Base-by-base conservation (phyloP, 1,140 invertebrate species). In the Drosophila ananassae region DNA sequence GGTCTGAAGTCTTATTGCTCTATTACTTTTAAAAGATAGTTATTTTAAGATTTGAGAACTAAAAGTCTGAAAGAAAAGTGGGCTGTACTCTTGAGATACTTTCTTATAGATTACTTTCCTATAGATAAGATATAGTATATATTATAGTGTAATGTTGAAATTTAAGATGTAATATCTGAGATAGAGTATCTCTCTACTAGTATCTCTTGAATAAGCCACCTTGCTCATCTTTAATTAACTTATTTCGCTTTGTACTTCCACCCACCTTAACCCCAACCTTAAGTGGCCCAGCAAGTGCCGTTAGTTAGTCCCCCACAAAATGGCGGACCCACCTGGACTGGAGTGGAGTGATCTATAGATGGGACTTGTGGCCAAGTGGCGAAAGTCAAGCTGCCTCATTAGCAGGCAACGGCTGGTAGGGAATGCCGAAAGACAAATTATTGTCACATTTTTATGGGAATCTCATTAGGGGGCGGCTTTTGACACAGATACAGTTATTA, bases 171-270 rank as follows among this genome's bases (percentile, higher is more conserved):
- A 6, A 28, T 7, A 28, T 28, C 25, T 6, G 5, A 28, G 25
- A 28, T 53, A 68, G 61, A 47, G 66, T 17, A 48, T 69, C 22
- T 1, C 0, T n/a, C 34, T 3, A 7, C 1, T 6, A n/a, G 39
- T 13, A 13, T 25, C 0, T n/a, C 1, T 3, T 0, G 6, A 41
- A 9, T 8, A n/a, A 28, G 10, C 21, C n/a, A 17, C 10, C 47
- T 7, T 10, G 47, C 59, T 69, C 66, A 68, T 58, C 69, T 67
- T 78, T 81, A 81, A 81, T 81, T 81, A 81, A 68, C 73, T 67
- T 53, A 57, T 68, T 80, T 53, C 39, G 62, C 57, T 52, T 52
- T 71, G 68, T 41, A 69, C 25, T 44, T 52, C 28, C 28, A 12
- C 47, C 48, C 6, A 17, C 17, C 17, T 17, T 17, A 17, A 17